Percentiles rank a stretch among this genome's conserved stretches.
Conservation (phyloP, 2,113 vertebrate genomes). For the Clupea harengus region DNA sequence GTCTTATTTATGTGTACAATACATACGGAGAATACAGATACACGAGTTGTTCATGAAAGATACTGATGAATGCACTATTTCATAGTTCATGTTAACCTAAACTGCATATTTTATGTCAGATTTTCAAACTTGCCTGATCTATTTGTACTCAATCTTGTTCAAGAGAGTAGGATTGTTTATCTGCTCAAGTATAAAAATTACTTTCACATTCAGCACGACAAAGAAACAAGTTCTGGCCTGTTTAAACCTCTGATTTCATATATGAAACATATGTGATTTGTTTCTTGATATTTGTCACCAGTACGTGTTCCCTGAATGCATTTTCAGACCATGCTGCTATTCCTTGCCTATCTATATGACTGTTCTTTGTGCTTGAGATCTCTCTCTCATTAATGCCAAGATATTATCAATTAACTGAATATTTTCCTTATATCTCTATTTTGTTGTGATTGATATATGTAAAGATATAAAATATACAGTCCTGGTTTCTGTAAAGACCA, state of each 20-base stretch:
- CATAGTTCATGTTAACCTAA: background rate
- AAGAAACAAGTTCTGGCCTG: background rate
- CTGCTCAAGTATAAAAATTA: background rate
- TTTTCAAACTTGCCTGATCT: background rate
- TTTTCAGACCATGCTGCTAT: constrained; percentile 11
- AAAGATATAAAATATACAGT: constrained; percentile 31
- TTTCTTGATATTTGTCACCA: background rate
- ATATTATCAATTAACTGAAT: constrained; percentile 6
- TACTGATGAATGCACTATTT: background rate
- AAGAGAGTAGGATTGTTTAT: background rate
- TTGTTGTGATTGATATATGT: constrained; percentile 27
- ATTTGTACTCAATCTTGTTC: background rate
- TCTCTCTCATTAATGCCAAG: background rate
- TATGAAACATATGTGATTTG: background rate
- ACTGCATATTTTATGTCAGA: background rate
- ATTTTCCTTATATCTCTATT: constrained; percentile 25
- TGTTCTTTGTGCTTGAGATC: background rate
- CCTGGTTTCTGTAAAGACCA: background rate
- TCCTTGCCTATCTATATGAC: constrained; percentile 1
- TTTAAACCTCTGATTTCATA: background rate
- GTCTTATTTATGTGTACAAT: background rate
- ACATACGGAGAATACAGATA: background rate
- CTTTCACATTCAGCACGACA: background rate
- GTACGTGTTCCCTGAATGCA: background rate
- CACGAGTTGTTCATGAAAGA: background rate